Evolutionary conservation across 2,888 invertebrate species (phyloP).

Genomic region (Psylliodes chrysocephalus): DNA sequence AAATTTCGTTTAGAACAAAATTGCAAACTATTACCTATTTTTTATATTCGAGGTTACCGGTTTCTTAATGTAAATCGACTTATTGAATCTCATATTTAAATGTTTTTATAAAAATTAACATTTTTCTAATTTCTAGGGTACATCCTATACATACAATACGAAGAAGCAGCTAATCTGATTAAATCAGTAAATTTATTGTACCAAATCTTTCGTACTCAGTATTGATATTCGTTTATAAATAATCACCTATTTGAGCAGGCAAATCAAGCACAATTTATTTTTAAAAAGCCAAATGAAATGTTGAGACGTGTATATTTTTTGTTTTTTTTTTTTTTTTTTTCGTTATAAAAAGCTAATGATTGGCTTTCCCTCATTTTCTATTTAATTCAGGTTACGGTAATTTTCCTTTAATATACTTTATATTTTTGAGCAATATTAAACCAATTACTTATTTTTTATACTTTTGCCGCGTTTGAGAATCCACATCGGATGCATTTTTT

Average conservation of each 20-base stretch:
- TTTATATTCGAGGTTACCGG: background rate
- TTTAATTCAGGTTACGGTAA: too few species aligned
- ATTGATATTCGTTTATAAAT: slow-evolving; percentile 14
- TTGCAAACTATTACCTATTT: background rate
- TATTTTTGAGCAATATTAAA: too few species aligned
- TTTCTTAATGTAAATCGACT: background rate
- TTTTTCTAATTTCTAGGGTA: background rate
- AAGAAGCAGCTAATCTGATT: background rate
- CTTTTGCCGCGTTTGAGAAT: too few species aligned
- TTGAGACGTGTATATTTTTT: background rate
- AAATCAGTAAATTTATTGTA: background rate
- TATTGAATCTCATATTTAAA: slow-evolving; percentile 2
- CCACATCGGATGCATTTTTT: too few species aligned
- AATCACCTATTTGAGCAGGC: background rate
- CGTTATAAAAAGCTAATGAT: too few species aligned
- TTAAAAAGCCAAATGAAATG: background rate
- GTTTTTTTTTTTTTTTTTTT: too few species aligned
- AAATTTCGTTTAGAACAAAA: background rate
- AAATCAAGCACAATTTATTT: background rate
- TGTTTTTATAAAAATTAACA: background rate
- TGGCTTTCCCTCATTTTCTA: too few species aligned
- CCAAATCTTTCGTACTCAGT: slow-evolving; percentile 7
- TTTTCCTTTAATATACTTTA: too few species aligned
- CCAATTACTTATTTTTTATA: too few species aligned
- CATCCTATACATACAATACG: background rate